These are phyloP conservation scores for Tanytarsus gracilentus DNA, from an alignment of 2,888 invertebrate genomes.

Conservation along the genomic window DNA sequence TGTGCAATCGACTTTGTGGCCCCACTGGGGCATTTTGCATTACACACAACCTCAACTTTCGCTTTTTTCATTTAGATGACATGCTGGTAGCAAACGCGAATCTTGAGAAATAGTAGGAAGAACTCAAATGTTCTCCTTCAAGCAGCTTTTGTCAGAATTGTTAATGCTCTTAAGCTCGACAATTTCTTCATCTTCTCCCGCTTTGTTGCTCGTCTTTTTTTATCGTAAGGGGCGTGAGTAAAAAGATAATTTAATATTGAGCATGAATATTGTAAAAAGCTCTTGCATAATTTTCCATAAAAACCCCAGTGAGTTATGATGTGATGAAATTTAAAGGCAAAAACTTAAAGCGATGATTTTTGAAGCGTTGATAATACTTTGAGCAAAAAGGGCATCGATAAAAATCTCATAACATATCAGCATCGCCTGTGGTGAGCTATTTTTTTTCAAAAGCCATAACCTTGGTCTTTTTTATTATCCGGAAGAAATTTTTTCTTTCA, in stretches of 20 bases:
- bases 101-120: neutral
- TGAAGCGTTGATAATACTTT: no score
- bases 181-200: neutral
- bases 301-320: neutral
- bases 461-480: no score
- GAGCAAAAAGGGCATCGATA: no score
- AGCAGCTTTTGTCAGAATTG: neutral
- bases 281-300: conserved; percentile 21
- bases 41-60: neutral
- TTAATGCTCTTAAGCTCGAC: neutral
- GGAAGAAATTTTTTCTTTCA: no score
- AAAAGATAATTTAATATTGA: conserved; percentile 23
- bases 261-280: conserved; percentile 16
- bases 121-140: neutral
- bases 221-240: conserved; percentile 15
- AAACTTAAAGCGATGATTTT: neutral
- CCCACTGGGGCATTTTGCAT: conserved; percentile 11
- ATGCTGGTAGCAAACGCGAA: neutral
- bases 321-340: neutral
- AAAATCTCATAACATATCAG: no score
- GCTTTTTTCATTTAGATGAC: neutral
- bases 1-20: conserved; percentile 23
- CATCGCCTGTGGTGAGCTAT: no score
- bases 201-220: neutral
- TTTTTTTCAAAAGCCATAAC: no score